phyloP scores from a whole-genome alignment of 1,140 invertebrate genomes.

The Penaeus vannamei region DNA sequence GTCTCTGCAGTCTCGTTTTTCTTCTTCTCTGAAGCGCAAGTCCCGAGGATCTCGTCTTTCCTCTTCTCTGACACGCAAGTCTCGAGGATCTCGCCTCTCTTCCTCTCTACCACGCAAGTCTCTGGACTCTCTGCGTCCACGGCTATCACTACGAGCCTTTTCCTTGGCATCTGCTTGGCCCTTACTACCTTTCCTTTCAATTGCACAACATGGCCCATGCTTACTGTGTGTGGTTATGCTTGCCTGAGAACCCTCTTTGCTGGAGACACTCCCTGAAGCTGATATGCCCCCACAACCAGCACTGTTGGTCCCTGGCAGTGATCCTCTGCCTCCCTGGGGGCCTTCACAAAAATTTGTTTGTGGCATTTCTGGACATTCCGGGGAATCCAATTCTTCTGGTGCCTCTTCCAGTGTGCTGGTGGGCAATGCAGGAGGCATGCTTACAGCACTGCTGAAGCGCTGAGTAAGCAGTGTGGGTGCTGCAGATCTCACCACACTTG shows the following conservation, averaged over 20 bases:
- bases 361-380: conserved; percentile 45
- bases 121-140: conserved; percentile 60
- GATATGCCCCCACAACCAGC: conserved; percentile 47
- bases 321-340: conserved; percentile 51
- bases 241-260: conserved; percentile 37
- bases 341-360: conserved; percentile 59
- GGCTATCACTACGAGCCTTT: conserved; percentile 56
- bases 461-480: conserved; percentile 61
- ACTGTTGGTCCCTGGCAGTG: conserved; percentile 55
- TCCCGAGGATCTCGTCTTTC: conserved; percentile 55
- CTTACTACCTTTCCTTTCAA: conserved; percentile 57
- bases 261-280: conserved; percentile 38
- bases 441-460: conserved; percentile 59
- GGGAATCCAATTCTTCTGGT: conserved; percentile 65
- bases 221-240: conserved; percentile 31
- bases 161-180: conserved; percentile 48
- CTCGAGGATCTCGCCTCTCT: conserved; percentile 56
- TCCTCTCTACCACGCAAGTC: conserved; percentile 53
- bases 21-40: conserved; percentile 44
- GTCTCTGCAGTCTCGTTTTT: conserved; percentile 55
- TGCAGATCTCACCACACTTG: conserved; percentile 53
- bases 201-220: conserved; percentile 10
- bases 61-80: conserved; percentile 45
- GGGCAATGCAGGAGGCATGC: conserved; percentile 51
- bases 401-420: conserved; percentile 63